Conservation (phyloP, 2,888 invertebrate species). For the Ennomos fuscantarius region DNA sequence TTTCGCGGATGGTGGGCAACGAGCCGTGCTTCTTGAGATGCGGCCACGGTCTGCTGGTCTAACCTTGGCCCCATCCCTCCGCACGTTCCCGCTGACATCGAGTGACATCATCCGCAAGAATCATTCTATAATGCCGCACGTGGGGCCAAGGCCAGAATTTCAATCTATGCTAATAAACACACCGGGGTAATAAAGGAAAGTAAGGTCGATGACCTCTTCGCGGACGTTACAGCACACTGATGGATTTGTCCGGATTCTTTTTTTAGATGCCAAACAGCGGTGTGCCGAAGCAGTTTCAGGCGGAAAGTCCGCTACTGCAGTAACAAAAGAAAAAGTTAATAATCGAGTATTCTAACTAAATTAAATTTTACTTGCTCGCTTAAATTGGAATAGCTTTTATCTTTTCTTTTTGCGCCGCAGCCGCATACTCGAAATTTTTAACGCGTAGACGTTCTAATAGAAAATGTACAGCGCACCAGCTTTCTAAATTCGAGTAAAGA, state of each 20-base stretch:
- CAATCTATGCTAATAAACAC: conserved; percentile 62
- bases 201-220: conserved; percentile 69
- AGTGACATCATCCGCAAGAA: conserved; percentile 74
- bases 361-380: conserved; percentile 52
- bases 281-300: conserved; percentile 56
- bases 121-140: conserved; percentile 51
- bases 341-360: conserved; percentile 44
- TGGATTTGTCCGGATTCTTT: conserved; percentile 68
- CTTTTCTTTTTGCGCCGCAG: conserved; percentile 47
- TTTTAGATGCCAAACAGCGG: conserved; percentile 66
- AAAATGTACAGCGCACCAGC: conserved; percentile 52
- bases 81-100: conserved; percentile 64
- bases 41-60: conserved; percentile 75
- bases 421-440: conserved; percentile 56
- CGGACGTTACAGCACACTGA: conserved; percentile 55
- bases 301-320: conserved; percentile 48
- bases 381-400: conserved; percentile 50
- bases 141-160: conserved; percentile 69
- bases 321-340: conserved; percentile 46
- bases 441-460: conserved; percentile 61
- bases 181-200: conserved; percentile 75
- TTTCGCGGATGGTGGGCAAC: conserved; percentile 71
- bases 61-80: conserved; percentile 78
- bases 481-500: conserved; percentile 58
- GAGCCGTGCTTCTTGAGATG: conserved; percentile 71